Base-by-base conservation (phyloP, 1,140 invertebrate genomes). In the Oryctes rhinoceros region DNA sequence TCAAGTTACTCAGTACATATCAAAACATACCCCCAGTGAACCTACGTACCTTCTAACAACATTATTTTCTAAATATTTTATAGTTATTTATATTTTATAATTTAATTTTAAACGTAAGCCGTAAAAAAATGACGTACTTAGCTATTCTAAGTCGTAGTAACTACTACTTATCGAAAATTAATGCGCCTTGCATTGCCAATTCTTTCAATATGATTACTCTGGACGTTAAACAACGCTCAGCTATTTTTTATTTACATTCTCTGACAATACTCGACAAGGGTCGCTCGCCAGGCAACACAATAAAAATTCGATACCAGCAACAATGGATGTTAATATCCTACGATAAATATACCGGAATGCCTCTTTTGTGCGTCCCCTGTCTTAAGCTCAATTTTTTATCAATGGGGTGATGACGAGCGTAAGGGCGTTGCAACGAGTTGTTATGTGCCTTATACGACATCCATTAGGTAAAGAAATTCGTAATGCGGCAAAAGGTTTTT, bases 151-250 rank as follows among this genome's bases (percentile, higher is more conserved):
- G 24, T 30, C 2, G 24, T 30, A 30, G 24, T 30, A 30, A 2
- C 24, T 44, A 44, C 9, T 3, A 44, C 5, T 44, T 44, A 44
- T 10, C 39, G 39, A 44, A 44, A 44, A 44, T 10, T 30, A 30
- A 44, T 7, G 39, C 9, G 5, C 39, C 9, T 44, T 44, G 91
- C 49, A 96, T 86, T 90, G 91, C 7, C 89, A 91, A 20, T 89
- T 97, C 1, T 94, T 91, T 86, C 90, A 93, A 78, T 53, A 53
- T 53, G 13, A 53, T 53, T 53, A 30, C 13, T 67, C 24, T 67
- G 9, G 13, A 67, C 10, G 65, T 67, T 67, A 67, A 67, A 35
- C 30, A 67, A 67, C 65, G 65, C 30, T 67, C 30, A 67, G 49
- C 65, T 20, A 35, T 30, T 67, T 78, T 62, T 78, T 78, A 78